A percentile compares a stretch with the other conserved stretches of the same genome.
These are phyloP conservation scores for Chymomyza costata DNA, from an alignment of 1,140 invertebrate species.

Conservation along the genomic window DNA sequence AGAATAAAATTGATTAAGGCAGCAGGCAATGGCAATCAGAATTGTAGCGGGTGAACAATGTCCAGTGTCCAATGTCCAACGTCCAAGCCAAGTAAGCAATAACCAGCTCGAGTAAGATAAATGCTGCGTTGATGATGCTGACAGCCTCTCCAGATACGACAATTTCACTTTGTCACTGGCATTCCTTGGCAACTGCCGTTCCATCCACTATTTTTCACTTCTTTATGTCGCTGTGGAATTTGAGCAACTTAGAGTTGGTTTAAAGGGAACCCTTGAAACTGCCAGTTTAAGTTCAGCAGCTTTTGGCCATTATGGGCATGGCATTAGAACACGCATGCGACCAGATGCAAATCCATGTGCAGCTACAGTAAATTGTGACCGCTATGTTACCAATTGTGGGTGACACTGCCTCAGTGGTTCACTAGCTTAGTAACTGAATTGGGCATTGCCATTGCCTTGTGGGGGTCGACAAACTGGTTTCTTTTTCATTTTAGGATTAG, in stretches of 20 bases:
- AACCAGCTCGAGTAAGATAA: too few species aligned
- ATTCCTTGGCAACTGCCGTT: constrained; percentile 20
- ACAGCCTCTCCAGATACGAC: constrained; percentile 38
- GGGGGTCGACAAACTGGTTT: constrained; percentile 39
- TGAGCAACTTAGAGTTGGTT: not conserved
- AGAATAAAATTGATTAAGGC: not conserved
- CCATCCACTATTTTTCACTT: constrained; percentile 26
- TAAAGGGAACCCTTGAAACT: not conserved
- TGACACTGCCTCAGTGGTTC: constrained; percentile 38
- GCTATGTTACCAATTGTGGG: constrained; percentile 69
- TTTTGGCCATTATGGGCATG: constrained; percentile 51
- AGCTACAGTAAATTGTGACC: constrained; percentile 69
- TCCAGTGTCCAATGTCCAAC: too few species aligned
- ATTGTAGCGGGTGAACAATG: constrained; percentile 59
- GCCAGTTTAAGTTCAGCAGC: not conserved
- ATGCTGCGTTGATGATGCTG: constrained; percentile 68
- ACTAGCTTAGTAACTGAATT: too few species aligned
- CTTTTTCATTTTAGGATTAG: constrained; percentile 20
- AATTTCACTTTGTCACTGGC: constrained; percentile 46
- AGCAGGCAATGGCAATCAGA: not conserved
- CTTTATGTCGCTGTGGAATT: constrained; percentile 23
- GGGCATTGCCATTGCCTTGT: constrained; percentile 15
- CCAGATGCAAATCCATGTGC: not conserved
- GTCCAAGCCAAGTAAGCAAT: too few species aligned
- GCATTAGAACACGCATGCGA: constrained; percentile 62